phyloP scores from a whole-genome alignment of 2,888 invertebrate species.

The Parochlus steinenii region DNA sequence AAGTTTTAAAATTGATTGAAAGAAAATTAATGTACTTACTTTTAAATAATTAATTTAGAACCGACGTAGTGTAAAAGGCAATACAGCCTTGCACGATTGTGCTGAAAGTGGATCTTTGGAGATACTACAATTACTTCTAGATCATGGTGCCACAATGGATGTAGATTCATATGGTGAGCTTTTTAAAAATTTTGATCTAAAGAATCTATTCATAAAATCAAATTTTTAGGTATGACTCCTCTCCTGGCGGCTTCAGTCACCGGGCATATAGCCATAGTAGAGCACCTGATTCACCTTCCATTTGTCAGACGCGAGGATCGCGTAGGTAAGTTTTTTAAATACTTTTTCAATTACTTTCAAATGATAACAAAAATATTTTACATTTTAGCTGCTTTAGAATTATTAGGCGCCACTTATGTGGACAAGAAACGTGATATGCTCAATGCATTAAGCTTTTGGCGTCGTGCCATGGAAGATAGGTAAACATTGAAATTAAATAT shows the following conservation, averaged over 20 bases:
- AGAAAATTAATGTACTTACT: neutral
- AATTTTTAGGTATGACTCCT: constrained; percentile 78
- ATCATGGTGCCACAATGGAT: constrained; percentile 81
- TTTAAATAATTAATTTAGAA: neutral
- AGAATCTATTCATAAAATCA: neutral
- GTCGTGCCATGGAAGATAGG: constrained; percentile 79
- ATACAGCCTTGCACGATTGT: constrained; percentile 95
- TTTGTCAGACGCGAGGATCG: constrained; percentile 60
- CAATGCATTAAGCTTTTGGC: constrained; percentile 77
- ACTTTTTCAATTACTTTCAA: too few relatives aligned
- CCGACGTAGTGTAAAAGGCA: constrained; percentile 39
- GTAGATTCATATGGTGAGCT: constrained; percentile 74
- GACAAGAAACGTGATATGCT: constrained; percentile 92
- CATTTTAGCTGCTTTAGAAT: constrained; percentile 82
- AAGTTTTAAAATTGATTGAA: constrained; percentile 48
- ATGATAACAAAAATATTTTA: too few relatives aligned
- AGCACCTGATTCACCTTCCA: constrained; percentile 65
- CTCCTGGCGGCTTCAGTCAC: constrained; percentile 83
- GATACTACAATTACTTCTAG: constrained; percentile 75
- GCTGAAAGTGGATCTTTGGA: constrained; percentile 90
- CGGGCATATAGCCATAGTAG: constrained; percentile 85
- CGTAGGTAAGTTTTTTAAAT: too few relatives aligned
- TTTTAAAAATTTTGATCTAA: neutral
- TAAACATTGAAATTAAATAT: constrained; percentile 20
- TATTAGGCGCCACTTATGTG: constrained; percentile 89